These are phyloP conservation scores for Spilarctia lutea DNA, from an alignment of 2,888 invertebrate genomes.

Conservation along the genomic window DNA sequence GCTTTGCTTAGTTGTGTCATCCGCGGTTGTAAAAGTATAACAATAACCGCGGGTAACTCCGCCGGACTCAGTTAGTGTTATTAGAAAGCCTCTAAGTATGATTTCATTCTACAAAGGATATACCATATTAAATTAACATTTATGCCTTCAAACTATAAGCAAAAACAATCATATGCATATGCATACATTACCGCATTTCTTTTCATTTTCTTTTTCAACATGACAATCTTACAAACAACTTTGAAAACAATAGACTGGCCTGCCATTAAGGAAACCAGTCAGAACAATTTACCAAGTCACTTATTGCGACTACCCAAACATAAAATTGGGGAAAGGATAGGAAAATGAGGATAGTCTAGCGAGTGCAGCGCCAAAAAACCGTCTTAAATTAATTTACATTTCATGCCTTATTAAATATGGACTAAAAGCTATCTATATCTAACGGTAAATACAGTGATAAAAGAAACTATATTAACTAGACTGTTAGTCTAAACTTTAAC, in stretches of 20 bases:
- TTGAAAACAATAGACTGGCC: not conserved
- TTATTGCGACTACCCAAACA: not conserved
- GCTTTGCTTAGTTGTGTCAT: no score
- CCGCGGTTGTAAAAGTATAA: no score
- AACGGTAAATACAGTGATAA: not conserved
- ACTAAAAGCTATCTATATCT: not conserved
- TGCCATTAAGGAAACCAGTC: not conserved
- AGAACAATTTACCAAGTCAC: not conserved
- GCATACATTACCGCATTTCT: not conserved
- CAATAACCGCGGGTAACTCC: no score
- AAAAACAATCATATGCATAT: no score
- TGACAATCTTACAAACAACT: not conserved
- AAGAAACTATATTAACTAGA: no score
- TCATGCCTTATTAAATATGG: not conserved
- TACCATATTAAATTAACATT: no score
- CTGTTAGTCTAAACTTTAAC: no score
- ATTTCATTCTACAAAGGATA: not conserved
- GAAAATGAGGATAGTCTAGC: not conserved
- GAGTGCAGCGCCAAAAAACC: not conserved
- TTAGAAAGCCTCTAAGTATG: not conserved
- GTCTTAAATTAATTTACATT: no score
- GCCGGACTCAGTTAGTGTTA: not conserved
- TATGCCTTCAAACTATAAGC: no score
- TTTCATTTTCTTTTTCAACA: not conserved
- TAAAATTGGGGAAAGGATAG: not conserved